A percentile compares a stretch with the other conserved stretches of the same genome.
Evolutionary conservation across 2,888 invertebrate genomes (phyloP).

Genomic region (Onchidella celtica): DNA sequence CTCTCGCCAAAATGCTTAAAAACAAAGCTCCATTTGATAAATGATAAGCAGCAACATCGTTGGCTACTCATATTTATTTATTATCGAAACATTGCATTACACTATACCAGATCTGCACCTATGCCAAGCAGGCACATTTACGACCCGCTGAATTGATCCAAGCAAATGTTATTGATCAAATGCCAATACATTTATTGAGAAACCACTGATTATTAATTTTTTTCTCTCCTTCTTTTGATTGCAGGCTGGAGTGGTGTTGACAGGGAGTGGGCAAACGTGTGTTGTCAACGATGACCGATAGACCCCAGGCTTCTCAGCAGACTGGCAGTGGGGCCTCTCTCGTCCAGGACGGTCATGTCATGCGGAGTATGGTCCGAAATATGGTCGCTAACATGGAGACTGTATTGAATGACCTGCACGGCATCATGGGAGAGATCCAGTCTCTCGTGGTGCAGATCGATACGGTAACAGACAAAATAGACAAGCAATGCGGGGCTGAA

Average conservation of each 20-base stretch:
- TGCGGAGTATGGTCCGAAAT: conserved; percentile 15
- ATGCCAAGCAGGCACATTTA: no score
- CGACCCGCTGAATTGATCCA: no score
- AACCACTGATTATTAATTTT: background rate
- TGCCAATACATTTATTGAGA: no score
- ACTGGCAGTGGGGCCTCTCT: background rate
- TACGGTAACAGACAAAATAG: conserved; percentile 32
- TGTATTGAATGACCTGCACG: conserved; percentile 39
- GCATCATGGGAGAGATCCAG: conserved; percentile 49
- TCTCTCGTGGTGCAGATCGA: conserved; percentile 41
- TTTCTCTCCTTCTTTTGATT: background rate
- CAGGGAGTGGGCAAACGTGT: background rate
- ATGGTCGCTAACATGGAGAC: conserved; percentile 41
- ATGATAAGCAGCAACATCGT: no score
- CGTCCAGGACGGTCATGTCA: background rate
- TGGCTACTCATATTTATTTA: no score
- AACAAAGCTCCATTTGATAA: no score
- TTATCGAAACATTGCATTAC: no score
- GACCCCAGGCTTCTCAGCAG: background rate
- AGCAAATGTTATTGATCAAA: no score
- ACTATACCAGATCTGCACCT: no score
- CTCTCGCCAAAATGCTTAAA: no score
- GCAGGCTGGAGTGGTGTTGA: background rate
- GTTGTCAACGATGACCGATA: background rate
- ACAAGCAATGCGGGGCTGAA: conserved; percentile 1